phyloP scores from a whole-genome alignment of 2,888 invertebrate genomes.

The Synanthedon vespiformis region DNA sequence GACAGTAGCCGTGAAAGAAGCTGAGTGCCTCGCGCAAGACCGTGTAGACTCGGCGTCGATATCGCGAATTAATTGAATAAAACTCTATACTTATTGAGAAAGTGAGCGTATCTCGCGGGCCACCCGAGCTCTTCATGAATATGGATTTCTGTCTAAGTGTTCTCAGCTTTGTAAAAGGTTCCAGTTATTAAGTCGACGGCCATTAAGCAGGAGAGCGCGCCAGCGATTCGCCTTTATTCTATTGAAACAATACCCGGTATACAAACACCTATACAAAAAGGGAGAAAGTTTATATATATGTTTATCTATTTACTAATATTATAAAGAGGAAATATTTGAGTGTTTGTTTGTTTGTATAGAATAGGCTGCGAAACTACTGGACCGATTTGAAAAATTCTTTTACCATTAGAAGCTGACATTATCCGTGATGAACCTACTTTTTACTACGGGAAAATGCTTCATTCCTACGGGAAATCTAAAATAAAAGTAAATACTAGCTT shows the following conservation, averaged over 20 bases:
- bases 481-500: no score
- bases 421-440: no score
- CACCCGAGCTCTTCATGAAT: slow-evolving; percentile 41
- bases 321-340: no score
- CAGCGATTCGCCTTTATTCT: slow-evolving; percentile 9
- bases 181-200: slow-evolving; percentile 34
- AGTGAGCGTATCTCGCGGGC: slow-evolving; percentile 4
- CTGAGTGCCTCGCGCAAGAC: slow-evolving; percentile 14
- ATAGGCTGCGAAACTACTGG: no score
- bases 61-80: slow-evolving; percentile 63
- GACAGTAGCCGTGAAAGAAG: slow-evolving; percentile 24
- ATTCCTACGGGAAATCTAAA: no score
- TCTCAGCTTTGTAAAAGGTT: slow-evolving; percentile 43
- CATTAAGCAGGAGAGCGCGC: slow-evolving; percentile 29
- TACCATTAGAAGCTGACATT: no score
- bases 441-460: no score
- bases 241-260: slow-evolving; percentile 1
- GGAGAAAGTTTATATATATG: no score
- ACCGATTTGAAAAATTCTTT: no score
- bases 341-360: no score
- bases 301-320: no score
- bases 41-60: slow-evolving; percentile 25
- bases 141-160: slow-evolving; percentile 47
- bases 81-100: slow-evolving; percentile 37
- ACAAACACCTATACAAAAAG: no score